phyloP scores from a whole-genome alignment of 2,113 vertebrate species.

The Alexandromys fortis region DNA sequence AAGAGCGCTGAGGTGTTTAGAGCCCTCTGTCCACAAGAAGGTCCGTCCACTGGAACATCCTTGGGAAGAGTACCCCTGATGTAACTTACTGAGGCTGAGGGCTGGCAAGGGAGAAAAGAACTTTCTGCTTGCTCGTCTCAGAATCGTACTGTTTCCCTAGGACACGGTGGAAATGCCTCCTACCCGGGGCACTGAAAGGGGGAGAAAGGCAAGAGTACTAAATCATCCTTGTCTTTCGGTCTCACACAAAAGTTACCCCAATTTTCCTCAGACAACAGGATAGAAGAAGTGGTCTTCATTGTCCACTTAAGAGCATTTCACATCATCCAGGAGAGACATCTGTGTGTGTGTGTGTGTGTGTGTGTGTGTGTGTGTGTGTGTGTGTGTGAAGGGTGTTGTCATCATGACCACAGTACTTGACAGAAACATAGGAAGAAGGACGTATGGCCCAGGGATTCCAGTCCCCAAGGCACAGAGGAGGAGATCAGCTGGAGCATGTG shows the following conservation, averaged over 20 bases:
- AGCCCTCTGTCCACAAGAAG: neutral
- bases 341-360: too few species aligned
- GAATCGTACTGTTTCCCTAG: neutral
- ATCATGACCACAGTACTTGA: too few species aligned
- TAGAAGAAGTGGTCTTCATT: neutral
- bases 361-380: too few species aligned
- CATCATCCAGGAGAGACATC: neutral
- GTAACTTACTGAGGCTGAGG: neutral
- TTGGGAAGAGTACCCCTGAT: neutral
- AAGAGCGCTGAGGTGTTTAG: neutral
- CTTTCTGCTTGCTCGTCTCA: neutral
- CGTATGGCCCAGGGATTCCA: neutral
- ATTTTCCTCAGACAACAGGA: neutral
- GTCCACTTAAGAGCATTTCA: neutral
- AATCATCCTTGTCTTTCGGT: too few species aligned
- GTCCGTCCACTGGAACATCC: neutral
- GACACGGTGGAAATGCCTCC: too few species aligned
- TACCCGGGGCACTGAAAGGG: neutral
- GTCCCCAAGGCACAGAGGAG: neutral
- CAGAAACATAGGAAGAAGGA: neutral
- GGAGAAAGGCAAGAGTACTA: neutral
- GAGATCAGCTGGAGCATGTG: neutral
- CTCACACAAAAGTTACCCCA: neutral
- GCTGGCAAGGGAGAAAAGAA: neutral
- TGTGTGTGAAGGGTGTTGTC: too few species aligned